Evolutionary conservation across 1,140 invertebrate genomes (phyloP).

Genomic region (Zophobas morio): DNA sequence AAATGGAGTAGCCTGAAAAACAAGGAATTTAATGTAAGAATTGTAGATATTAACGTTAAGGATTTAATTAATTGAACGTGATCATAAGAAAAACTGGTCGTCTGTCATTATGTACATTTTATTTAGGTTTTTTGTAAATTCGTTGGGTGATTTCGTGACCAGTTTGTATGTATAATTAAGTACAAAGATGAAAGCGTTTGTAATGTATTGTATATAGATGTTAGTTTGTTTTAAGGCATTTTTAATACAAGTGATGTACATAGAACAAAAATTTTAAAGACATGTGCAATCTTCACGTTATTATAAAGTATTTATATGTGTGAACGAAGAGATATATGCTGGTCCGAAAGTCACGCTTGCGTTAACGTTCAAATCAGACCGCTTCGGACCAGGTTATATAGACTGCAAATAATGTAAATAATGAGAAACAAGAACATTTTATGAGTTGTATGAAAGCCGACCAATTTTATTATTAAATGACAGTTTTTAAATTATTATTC

Average conservation of each 20-base stretch:
- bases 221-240: slow-evolving; percentile 60
- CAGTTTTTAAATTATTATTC: slow-evolving; percentile 50
- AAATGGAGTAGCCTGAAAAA: slow-evolving; percentile 51
- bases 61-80: slow-evolving; percentile 54
- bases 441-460: slow-evolving; percentile 54
- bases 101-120: slow-evolving; percentile 39
- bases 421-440: slow-evolving; percentile 39
- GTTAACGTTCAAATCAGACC: slow-evolving; percentile 27
- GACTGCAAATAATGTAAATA: slow-evolving; percentile 59
- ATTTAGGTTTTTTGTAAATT: slow-evolving; percentile 41
- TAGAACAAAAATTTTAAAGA: slow-evolving; percentile 55
- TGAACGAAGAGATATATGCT: slow-evolving; percentile 47
- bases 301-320: slow-evolving; percentile 54
- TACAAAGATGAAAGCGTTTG: slow-evolving; percentile 62
- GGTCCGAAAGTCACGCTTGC: slow-evolving; percentile 29
- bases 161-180: slow-evolving; percentile 62
- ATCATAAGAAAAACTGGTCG: slow-evolving; percentile 53
- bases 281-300: slow-evolving; percentile 64
- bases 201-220: slow-evolving; percentile 64
- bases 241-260: slow-evolving; percentile 61
- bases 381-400: slow-evolving; percentile 48
- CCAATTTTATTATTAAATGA: slow-evolving; percentile 49
- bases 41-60: slow-evolving; percentile 55
- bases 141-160: slow-evolving; percentile 55
- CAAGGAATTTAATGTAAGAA: slow-evolving; percentile 56